Evolutionary conservation across 37 sponge, comb jelly and placozoan genomes (phyloP).

Genomic region (Halichondria panicea): DNA sequence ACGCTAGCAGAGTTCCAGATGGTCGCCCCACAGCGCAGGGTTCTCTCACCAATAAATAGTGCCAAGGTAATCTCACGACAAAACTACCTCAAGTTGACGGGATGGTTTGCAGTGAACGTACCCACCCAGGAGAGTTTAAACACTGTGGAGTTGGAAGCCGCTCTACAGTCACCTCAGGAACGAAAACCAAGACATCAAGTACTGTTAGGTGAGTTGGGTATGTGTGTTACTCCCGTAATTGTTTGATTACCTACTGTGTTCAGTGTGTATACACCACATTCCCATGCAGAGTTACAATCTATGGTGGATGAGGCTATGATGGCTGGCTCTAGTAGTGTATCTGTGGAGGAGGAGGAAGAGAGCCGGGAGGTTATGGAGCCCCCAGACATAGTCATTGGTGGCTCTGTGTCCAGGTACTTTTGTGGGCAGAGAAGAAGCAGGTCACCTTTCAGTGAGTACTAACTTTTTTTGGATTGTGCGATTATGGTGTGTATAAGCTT

Average conservation of each 20-base stretch:
- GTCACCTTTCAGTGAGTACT: slow-evolving; percentile 83
- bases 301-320: slow-evolving; percentile 46
- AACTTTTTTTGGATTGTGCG: too few relatives aligned
- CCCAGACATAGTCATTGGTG: slow-evolving; percentile 47
- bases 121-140: slow-evolving; percentile 59
- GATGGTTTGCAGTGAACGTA: slow-evolving; percentile 72
- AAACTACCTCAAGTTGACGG: slow-evolving; percentile 73
- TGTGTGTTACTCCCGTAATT: too few relatives aligned
- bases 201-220: slow-evolving; percentile 41
- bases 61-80: slow-evolving; percentile 45
- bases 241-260: too few relatives aligned
- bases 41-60: neutral
- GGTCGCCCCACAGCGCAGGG: neutral
- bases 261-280: neutral
- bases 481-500: too few relatives aligned
- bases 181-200: slow-evolving; percentile 61
- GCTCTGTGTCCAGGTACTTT: slow-evolving; percentile 76
- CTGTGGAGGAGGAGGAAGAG: neutral
- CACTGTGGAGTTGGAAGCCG: slow-evolving; percentile 29
- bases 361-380: slow-evolving; percentile 15
- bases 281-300: slow-evolving; percentile 43
- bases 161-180: neutral
- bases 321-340: neutral
- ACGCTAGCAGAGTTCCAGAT: slow-evolving; percentile 20
- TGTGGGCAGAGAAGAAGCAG: slow-evolving; percentile 82